Evolutionary conservation across 2,888 invertebrate species (phyloP), one percentile per base, ranked within the genome.

Genomic region (Arrhopalites spinosus): DNA sequence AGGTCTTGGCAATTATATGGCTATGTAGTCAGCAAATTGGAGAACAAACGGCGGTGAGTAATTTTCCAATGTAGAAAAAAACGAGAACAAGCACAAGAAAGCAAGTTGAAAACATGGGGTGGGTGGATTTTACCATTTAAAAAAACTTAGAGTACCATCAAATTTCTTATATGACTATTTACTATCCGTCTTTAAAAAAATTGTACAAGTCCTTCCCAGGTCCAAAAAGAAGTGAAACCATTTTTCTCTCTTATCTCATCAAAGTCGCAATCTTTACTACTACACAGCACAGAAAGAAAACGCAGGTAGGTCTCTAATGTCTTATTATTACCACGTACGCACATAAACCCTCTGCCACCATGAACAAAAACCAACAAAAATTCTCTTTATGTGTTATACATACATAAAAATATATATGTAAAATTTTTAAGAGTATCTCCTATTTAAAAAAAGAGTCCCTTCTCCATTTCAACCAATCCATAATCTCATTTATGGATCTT

Each of bases 401-500:
- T 50, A 50, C 50, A 50, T 50, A 5, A 50, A 17, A 15, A 50
- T n/a, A 17, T 50, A 17, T 50, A 50, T n/a, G 50, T 50, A 15
- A 50, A 15, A 50, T 8, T 15, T 13, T 3, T n/a, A 17, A 17
- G 15, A 5, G 3, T 5, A 50, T n/a, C 15, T 5, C 11, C 15
- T 50, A 8, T 50, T 17, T 15, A 15, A n/a, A 15, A 50, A 50
- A 50, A 50, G 17, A 50, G 50, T 50, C 17, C 50, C 50, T 63
- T 63, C 63, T 29, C 63, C 63, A 63, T 63, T 63, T 27, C 30
- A 63, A 27, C 50, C 17, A 13, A 29, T 29, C 15, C 30, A 29
- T 63, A 63, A 63, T 63, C 63, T 63, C 63, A 63, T 63, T 63
- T 63, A 63, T 29, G 63, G 25, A 63, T 63, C 63, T 63, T 29